Conservation (phyloP, 2,797 vertebrate genomes). For the Manis javanica region DNA sequence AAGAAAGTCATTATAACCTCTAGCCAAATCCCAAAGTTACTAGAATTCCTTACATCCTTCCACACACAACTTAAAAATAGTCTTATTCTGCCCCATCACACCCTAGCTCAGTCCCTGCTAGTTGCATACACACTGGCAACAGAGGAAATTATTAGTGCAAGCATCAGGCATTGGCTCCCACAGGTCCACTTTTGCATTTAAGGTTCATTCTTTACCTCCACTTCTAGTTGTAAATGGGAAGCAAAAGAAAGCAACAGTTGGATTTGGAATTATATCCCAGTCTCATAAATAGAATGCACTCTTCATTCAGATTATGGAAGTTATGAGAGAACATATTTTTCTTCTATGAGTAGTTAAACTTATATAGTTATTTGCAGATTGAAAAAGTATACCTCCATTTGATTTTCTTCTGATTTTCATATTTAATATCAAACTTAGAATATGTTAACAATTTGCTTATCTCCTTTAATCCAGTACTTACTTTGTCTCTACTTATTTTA, state of each 20-base stretch:
- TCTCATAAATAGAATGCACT: not conserved
- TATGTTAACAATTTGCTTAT: not conserved
- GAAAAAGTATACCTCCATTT: not conserved
- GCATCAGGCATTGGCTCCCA: not conserved
- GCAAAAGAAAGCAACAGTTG: not conserved
- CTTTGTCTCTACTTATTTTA: not conserved
- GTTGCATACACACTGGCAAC: not conserved
- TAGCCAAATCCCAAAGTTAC: not conserved
- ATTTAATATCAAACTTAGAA: not conserved
- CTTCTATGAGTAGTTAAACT: not conserved
- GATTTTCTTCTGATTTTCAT: not conserved
- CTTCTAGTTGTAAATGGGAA: not conserved
- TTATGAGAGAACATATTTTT: not conserved
- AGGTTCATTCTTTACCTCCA: not conserved
- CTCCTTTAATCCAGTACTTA: not conserved
- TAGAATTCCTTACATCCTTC: not conserved
- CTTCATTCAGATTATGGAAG: not conserved
- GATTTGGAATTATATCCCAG: not conserved
- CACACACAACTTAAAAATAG: not conserved
- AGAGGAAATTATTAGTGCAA: not conserved
- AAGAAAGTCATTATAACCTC: not conserved
- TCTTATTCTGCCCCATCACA: not conserved
- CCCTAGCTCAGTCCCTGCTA: not conserved
- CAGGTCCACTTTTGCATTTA: not conserved
- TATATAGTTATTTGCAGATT: not conserved